Percentiles rank a stretch among this genome's conserved stretches.
Evolutionary conservation across 2,113 vertebrate species (phyloP).

Genomic region (Elephas maximus): DNA sequence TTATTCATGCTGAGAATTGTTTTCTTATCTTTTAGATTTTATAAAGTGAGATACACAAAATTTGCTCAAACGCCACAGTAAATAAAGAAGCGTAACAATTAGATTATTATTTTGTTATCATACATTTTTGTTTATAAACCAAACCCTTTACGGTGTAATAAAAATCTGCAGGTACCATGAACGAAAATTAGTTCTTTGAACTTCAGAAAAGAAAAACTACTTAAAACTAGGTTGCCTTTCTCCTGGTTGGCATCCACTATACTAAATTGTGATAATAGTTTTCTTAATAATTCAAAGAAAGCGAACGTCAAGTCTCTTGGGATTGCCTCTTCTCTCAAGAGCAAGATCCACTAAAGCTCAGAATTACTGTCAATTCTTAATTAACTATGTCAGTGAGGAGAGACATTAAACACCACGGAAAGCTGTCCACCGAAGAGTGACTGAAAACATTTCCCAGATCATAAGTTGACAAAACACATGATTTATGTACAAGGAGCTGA

Average conservation of each 20-base stretch:
- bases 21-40: constrained; percentile 72
- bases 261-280: neutral
- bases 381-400: constrained; percentile 67
- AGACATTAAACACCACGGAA: constrained; percentile 67
- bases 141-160: neutral
- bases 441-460: constrained; percentile 64
- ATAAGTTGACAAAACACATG: constrained; percentile 51
- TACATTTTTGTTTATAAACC: constrained; percentile 22
- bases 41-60: constrained; percentile 43
- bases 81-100: constrained; percentile 12
- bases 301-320: constrained; percentile 30
- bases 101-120: neutral
- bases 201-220: constrained; percentile 1
- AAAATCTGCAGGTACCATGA: neutral
- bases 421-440: constrained; percentile 64
- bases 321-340: constrained; percentile 66
- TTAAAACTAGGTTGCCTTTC: constrained; percentile 48
- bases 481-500: constrained; percentile 44
- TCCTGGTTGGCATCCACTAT: neutral
- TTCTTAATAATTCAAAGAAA: constrained; percentile 70
- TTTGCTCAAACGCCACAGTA: constrained; percentile 43
- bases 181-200: neutral
- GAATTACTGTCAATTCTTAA: constrained; percentile 76
- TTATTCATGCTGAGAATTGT: constrained; percentile 77
- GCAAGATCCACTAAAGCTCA: constrained; percentile 51